Conservation (phyloP, 1,140 invertebrate genomes). For the Drosophila tani region DNA sequence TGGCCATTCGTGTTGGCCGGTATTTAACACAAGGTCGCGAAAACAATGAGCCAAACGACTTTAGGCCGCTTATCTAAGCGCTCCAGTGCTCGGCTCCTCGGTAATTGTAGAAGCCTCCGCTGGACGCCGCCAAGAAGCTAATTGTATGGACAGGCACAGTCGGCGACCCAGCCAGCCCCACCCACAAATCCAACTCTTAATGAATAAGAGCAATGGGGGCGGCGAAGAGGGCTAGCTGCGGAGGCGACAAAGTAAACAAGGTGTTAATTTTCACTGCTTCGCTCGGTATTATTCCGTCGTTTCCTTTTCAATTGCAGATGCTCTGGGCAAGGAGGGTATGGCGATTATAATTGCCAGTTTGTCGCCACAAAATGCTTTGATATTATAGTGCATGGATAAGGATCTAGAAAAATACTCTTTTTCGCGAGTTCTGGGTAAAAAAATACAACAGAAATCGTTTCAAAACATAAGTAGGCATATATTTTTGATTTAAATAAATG, state of each 20-base stretch:
- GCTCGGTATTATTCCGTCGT: constrained; percentile 9
- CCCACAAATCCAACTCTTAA: constrained; percentile 15
- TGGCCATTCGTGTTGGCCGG: constrained; percentile 50
- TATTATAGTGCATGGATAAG: no score
- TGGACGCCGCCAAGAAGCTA: constrained; percentile 45
- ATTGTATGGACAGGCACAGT: constrained; percentile 54
- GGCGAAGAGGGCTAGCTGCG: constrained; percentile 7
- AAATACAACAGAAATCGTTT: no score
- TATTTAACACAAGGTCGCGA: constrained; percentile 76
- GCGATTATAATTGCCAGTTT: neutral
- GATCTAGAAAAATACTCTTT: neutral
- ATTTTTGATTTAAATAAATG: neutral
- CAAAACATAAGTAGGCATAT: no score
- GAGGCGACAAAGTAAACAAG: constrained; percentile 68
- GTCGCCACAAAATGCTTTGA: neutral
- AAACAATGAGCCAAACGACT: constrained; percentile 63
- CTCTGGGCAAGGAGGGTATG: constrained; percentile 7
- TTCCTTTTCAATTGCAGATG: constrained; percentile 14
- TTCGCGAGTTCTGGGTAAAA: neutral
- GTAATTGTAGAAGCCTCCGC: constrained; percentile 53
- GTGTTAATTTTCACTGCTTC: constrained; percentile 73
- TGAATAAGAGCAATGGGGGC: constrained; percentile 8
- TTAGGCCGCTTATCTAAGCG: constrained; percentile 66
- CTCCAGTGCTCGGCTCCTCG: neutral
- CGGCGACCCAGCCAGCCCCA: constrained; percentile 12